Evolutionary conservation across 23 tunicate genomes (phyloP).

Genomic region (Halocynthia aurantium): DNA sequence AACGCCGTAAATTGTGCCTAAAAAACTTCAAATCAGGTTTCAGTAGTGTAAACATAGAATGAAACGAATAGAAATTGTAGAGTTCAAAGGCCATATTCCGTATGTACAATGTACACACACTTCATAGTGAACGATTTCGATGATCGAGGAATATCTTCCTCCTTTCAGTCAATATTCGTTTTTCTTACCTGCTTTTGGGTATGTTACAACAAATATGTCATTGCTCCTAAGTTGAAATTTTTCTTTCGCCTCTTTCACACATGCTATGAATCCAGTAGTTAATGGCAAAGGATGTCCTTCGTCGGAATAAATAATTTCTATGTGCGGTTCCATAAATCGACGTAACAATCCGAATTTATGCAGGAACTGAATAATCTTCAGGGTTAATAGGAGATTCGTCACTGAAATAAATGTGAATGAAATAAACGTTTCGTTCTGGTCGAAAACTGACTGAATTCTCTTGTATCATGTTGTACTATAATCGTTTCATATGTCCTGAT

Average conservation of each 20-base stretch:
- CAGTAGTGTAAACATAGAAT: too few species aligned
- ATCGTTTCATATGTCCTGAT: too few species aligned
- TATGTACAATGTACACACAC: too few species aligned
- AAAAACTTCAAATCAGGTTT: too few species aligned
- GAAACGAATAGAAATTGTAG: not conserved
- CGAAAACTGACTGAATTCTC: too few species aligned
- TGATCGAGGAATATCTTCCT: not conserved
- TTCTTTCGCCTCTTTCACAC: not conserved
- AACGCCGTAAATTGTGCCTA: too few species aligned
- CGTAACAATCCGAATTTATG: not conserved
- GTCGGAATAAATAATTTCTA: not conserved
- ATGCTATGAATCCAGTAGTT: not conserved
- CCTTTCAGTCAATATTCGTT: not conserved
- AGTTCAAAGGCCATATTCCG: not conserved
- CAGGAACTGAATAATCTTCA: slow-evolving; percentile 1
- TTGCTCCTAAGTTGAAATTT: not conserved
- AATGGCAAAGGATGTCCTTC: not conserved
- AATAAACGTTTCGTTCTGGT: too few species aligned
- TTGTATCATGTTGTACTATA: too few species aligned
- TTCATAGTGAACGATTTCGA: not conserved
- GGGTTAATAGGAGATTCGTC: too few species aligned
- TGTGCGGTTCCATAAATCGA: not conserved
- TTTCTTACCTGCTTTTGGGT: slow-evolving; percentile 2
- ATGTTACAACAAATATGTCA: not conserved
- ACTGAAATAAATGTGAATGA: too few species aligned